phyloP scores from a whole-genome alignment of 2,888 invertebrate genomes.

The Monochamus alternatus region DNA sequence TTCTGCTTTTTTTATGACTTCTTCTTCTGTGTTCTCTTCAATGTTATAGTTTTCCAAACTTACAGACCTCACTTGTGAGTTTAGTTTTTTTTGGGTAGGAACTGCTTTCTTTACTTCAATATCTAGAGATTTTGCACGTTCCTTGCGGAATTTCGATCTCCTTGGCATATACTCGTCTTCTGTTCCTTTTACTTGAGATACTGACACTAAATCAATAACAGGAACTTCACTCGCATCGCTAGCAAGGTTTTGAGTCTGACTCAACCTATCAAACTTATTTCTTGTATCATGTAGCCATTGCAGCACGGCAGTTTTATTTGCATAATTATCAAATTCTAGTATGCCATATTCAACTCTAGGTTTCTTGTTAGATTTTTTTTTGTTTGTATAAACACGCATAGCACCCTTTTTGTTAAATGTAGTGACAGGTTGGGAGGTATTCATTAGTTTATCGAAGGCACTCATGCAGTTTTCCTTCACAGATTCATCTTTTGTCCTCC shows the following conservation, averaged over 20 bases:
- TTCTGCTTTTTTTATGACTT: constrained; percentile 47
- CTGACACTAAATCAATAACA: constrained; percentile 9
- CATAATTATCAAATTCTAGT: constrained; percentile 52
- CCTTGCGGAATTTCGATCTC: constrained; percentile 24
- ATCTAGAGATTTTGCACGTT: constrained; percentile 53
- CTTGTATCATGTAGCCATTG: constrained; percentile 60
- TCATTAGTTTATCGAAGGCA: constrained; percentile 40
- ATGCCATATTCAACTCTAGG: constrained; percentile 39
- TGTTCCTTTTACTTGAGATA: constrained; percentile 34
- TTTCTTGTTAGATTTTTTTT: constrained; percentile 38
- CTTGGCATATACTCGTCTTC: constrained; percentile 7
- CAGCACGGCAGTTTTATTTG: constrained; percentile 50
- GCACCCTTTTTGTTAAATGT: constrained; percentile 41
- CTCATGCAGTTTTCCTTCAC: constrained; percentile 20
- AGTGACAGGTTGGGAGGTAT: background rate
- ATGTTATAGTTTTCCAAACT: constrained; percentile 52
- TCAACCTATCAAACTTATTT: constrained; percentile 59
- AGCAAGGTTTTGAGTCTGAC: constrained; percentile 44
- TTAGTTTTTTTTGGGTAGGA: constrained; percentile 41
- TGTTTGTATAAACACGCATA: constrained; percentile 45
- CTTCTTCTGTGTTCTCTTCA: constrained; percentile 57
- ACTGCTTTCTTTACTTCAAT: constrained; percentile 43
- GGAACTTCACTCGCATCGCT: background rate
- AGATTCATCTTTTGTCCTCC: background rate
- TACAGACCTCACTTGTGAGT: constrained; percentile 48